Percentiles rank a stretch among this genome's conserved stretches.
Evolutionary conservation across 2,113 vertebrate species (phyloP).

Genomic region (Megaceryle torquata): DNA sequence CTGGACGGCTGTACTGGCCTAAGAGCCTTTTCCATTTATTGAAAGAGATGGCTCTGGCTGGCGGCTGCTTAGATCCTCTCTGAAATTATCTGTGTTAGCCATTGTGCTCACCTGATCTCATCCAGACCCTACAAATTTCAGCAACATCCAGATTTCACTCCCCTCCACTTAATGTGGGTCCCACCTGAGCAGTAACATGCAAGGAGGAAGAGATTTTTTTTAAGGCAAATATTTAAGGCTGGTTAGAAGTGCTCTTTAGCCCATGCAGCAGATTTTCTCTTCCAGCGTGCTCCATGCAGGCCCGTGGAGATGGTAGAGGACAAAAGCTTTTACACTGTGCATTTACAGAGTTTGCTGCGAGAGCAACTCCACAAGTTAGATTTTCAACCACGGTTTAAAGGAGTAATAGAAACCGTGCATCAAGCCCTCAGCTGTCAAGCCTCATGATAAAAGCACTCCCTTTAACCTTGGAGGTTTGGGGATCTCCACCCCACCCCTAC

Average conservation of each 20-base stretch:
- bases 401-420: neutral
- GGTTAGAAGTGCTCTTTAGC: neutral
- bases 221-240: neutral
- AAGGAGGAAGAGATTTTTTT: neutral
- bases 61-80: neutral
- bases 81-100: neutral
- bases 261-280: neutral
- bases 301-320: neutral
- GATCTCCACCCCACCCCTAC: neutral
- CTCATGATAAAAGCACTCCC: neutral
- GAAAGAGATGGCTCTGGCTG: neutral
- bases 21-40: neutral
- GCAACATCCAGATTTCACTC: neutral
- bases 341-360: neutral
- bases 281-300: neutral
- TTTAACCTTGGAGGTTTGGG: neutral
- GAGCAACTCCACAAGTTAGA: neutral
- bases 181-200: neutral
- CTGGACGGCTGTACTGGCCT: rapidly evolving
- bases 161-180: neutral
- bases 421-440: neutral
- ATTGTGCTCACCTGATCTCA: neutral
- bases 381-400: neutral
- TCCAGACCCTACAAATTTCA: neutral
- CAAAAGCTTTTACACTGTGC: neutral